These are phyloP conservation scores for Sinocyclocheilus maitianheensis DNA, from an alignment of 2,113 vertebrate species.

Conservation along the genomic window DNA sequence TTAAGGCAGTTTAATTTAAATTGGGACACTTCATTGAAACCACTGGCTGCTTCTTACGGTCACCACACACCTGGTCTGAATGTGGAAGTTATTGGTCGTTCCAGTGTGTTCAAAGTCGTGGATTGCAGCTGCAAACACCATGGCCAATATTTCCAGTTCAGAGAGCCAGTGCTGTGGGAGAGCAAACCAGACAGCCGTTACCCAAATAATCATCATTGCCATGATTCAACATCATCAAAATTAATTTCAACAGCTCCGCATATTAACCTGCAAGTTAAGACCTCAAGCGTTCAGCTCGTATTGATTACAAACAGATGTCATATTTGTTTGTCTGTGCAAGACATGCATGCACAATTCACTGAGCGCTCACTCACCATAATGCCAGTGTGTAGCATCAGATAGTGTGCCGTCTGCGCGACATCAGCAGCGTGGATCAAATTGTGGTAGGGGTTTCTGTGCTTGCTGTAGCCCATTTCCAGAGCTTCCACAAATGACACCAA, in stretches of 20 bases:
- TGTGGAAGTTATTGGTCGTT: constrained; percentile 99
- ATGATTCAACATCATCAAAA: background rate
- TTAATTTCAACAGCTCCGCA: background rate
- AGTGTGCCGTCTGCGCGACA: constrained; percentile 97
- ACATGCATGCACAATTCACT: background rate
- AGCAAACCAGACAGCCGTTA: constrained; percentile 55
- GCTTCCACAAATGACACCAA: constrained; percentile 94
- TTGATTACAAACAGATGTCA: constrained; percentile 13
- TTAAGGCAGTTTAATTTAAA: background rate
- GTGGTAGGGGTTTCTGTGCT: constrained; percentile 97
- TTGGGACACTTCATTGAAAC: background rate
- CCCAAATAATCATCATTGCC: background rate
- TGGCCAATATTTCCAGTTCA: constrained; percentile 98
- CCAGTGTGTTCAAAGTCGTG: constrained; percentile 98
- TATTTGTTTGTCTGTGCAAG: background rate
- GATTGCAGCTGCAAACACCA: constrained; percentile 97
- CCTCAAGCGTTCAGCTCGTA: background rate
- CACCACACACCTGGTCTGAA: constrained; percentile 88
- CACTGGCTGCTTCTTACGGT: background rate
- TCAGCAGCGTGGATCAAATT: constrained; percentile 97
- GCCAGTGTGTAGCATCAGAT: constrained; percentile 88
- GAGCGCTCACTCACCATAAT: constrained; percentile 43
- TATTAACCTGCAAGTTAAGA: background rate
- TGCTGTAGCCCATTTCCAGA: constrained; percentile 96
- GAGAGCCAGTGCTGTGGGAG: constrained; percentile 93